Conservation (phyloP, 2,888 invertebrate species). For the Lepidochrysops patricia region DNA sequence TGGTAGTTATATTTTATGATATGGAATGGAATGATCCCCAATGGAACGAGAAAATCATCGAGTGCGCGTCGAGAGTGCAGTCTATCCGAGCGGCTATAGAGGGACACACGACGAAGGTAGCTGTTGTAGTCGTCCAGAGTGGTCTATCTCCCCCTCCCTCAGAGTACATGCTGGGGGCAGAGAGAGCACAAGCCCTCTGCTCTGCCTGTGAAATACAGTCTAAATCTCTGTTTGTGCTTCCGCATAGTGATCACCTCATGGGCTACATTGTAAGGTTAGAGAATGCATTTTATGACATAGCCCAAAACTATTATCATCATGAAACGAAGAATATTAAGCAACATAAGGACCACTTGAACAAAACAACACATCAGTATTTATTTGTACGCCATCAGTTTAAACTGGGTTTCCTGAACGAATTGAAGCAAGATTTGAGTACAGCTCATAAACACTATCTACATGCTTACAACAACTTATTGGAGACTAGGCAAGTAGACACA, state of each 20-base stretch:
- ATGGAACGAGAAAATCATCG: conserved; percentile 96
- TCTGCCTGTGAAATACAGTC: conserved; percentile 93
- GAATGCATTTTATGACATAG: conserved; percentile 93
- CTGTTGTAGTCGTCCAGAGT: conserved; percentile 93
- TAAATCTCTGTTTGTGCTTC: conserved; percentile 93
- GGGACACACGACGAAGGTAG: conserved; percentile 83
- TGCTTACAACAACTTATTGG: conserved; percentile 92
- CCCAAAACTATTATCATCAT: conserved; percentile 93
- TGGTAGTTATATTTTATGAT: conserved; percentile 96
- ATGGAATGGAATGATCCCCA: conserved; percentile 96
- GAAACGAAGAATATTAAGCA: conserved; percentile 90
- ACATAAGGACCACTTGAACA: conserved; percentile 92
- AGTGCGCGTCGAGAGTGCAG: conserved; percentile 93
- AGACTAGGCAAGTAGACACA: conserved; percentile 90
- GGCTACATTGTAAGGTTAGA: conserved; percentile 86
- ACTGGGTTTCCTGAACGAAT: conserved; percentile 94
- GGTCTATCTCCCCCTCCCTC: conserved; percentile 83
- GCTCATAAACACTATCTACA: conserved; percentile 91
- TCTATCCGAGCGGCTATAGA: conserved; percentile 83
- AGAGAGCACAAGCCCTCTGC: conserved; percentile 92
- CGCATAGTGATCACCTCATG: conserved; percentile 90
- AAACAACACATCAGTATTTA: conserved; percentile 91
- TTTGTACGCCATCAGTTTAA: conserved; percentile 98
- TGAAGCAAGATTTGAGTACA: conserved; percentile 90
- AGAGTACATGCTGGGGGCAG: conserved; percentile 90